Conservation (phyloP, 2,113 vertebrate genomes). For the Todiramphus saurophagus region DNA sequence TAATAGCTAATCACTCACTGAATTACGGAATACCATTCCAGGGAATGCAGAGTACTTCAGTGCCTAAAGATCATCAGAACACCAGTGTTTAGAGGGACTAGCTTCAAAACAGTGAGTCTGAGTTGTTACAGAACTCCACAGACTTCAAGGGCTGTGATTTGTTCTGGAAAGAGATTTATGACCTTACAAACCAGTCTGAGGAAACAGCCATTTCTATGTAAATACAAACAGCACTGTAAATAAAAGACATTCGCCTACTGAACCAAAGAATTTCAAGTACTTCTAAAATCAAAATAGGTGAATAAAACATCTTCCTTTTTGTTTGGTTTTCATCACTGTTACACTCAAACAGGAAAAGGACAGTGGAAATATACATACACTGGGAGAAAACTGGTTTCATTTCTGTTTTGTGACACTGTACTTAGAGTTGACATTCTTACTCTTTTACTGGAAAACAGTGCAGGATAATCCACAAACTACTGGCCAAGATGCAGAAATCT, state of each 20-base stretch:
- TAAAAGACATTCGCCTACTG: not conserved
- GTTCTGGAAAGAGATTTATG: not conserved
- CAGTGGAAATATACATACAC: not conserved
- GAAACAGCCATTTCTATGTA: not conserved
- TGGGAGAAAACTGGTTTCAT: not conserved
- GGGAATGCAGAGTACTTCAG: not conserved
- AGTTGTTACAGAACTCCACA: not conserved
- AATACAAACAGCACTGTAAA: not conserved
- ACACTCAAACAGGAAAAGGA: not conserved
- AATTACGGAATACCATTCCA: not conserved
- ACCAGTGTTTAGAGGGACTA: not conserved
- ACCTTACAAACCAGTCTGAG: not conserved
- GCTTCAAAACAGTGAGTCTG: not conserved
- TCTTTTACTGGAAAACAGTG: not conserved
- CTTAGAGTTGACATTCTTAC: not conserved
- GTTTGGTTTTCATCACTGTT: not conserved
- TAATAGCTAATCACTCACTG: not conserved
- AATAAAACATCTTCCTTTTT: not conserved
- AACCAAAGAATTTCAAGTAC: not conserved
- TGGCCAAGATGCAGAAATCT: not conserved
- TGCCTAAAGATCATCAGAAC: not conserved
- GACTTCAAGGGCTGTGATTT: not conserved
- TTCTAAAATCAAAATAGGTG: not conserved
- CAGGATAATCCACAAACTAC: not conserved
- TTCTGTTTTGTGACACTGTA: not conserved